Evolutionary conservation across 2,113 vertebrate species (phyloP).

Genomic region (Tursiops truncatus): DNA sequence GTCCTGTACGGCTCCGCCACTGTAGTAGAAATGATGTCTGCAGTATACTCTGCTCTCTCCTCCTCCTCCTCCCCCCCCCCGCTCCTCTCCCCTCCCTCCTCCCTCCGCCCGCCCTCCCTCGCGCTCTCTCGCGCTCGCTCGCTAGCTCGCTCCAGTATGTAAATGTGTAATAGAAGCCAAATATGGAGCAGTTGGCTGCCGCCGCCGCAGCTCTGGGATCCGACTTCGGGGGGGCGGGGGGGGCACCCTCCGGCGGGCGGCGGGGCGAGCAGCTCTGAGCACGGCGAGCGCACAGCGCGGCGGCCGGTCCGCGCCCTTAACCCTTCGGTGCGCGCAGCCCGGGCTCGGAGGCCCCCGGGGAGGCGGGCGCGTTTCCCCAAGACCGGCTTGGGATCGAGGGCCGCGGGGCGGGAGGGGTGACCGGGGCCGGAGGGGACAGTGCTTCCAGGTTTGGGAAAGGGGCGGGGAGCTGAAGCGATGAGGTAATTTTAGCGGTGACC

Average conservation of each 20-base stretch:
- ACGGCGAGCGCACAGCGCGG: conserved; percentile 81
- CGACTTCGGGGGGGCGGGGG: conserved; percentile 80
- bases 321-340: conserved; percentile 72
- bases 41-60: conserved; percentile 86
- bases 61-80: conserved; percentile 50
- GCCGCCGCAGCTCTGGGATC: conserved; percentile 89
- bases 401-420: not conserved
- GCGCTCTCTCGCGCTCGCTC: conserved; percentile 76
- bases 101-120: conserved; percentile 39
- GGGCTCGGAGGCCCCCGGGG: not conserved
- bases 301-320: conserved; percentile 82
- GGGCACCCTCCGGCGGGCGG: conserved; percentile 85
- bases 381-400: not conserved
- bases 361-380: not conserved
- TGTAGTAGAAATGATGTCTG: conserved; percentile 93
- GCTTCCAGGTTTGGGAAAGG: conserved; percentile 71
- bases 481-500: conserved; percentile 68
- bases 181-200: conserved; percentile 92
- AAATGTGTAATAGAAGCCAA: conserved; percentile 90
- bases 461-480: conserved; percentile 69
- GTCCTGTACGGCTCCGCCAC: conserved; percentile 91
- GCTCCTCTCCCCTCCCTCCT: conserved; percentile 59
- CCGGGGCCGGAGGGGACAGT: not conserved
- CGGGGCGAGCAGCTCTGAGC: conserved; percentile 85
- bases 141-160: conserved; percentile 84